Conservation (phyloP, 2,888 invertebrate genomes). For the Phrixothrix hirtus region DNA sequence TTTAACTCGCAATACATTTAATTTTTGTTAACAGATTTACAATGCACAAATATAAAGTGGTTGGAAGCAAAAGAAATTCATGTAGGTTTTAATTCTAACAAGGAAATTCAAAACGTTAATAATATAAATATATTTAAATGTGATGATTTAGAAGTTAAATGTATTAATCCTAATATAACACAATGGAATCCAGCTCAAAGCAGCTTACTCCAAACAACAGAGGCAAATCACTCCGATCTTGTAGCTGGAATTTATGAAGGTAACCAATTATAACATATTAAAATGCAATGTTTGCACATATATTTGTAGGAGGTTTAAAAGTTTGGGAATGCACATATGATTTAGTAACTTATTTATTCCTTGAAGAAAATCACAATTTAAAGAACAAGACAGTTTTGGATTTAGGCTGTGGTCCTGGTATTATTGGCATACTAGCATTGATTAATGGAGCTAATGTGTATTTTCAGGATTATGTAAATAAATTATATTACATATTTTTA, state of each 20-base stretch:
- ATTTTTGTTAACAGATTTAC: too few species aligned
- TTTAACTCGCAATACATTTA: too few species aligned
- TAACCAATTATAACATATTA: neutral
- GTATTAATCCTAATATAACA: neutral
- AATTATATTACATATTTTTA: too few species aligned
- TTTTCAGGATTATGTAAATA: constrained; percentile 93
- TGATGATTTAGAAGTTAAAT: neutral
- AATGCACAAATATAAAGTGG: neutral
- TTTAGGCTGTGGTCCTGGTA: constrained; percentile 90
- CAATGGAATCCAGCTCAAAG: too few species aligned
- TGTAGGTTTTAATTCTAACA: neutral
- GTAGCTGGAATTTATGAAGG: constrained; percentile 75
- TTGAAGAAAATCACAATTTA: constrained; percentile 53
- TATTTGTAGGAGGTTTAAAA: constrained; percentile 81
- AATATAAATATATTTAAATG: constrained; percentile 6
- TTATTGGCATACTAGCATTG: constrained; percentile 81
- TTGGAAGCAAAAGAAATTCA: constrained; percentile 11
- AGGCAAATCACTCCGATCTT: constrained; percentile 73
- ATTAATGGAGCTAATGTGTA: constrained; percentile 70
- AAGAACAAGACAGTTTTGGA: constrained; percentile 71
- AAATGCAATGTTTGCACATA: neutral
- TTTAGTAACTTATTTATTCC: constrained; percentile 70
- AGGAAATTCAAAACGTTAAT: neutral
- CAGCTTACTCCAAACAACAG: too few species aligned
- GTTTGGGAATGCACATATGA: constrained; percentile 95